Base-by-base conservation (phyloP, 2,113 vertebrate genomes). In the Fulmarus glacialis region DNA sequence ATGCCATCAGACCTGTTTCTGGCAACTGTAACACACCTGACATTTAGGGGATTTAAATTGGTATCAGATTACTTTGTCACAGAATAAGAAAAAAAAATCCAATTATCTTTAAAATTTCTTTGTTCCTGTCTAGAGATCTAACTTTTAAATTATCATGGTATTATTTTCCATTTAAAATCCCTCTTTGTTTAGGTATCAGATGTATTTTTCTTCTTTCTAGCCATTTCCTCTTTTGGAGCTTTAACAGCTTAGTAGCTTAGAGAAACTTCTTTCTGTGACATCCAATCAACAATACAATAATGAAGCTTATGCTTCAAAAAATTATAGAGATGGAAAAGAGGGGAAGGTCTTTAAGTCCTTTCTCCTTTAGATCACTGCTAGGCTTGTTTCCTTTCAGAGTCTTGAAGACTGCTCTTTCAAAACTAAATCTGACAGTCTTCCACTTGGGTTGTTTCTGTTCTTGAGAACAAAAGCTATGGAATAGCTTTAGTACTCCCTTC, bases 401-500 rank as follows among this genome's bases (percentile, higher is more conserved):
- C 29, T 84, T 94, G 29, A 80, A 95, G 64, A 92, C 6, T 64
- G 47, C 9, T 87, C 73, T 89, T 93, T 73, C 32, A 85, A 91
- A 93, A 67, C 27, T 66, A 83, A 88, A 94, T 95, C 71, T 95
- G 71, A 74, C 40, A 83, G 50, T 85, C 83, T 96, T 96, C 72
- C 55, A 84, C 80, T 95, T 63, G 70, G 7, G 11, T n/a, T 84
- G 82, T 93, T 96, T 88, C 70, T 86, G 58, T 89, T 89, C 70
- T 81, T 62, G 56, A 87, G 89, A 94, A 93, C 40, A 95, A 96
- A 97, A 96, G 38, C 67, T 40, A 19, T 70, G 21, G 80, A 47
- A 95, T 45, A 96, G 72, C 50, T 90, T 96, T 93, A 95, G 55
- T 80, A 72, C 15, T 95, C 74, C 43, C 40, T 96, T 98, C 56